These are phyloP conservation scores for Myotis lucifugus DNA, from an alignment of 2,113 vertebrate genomes.

Conservation along the genomic window DNA sequence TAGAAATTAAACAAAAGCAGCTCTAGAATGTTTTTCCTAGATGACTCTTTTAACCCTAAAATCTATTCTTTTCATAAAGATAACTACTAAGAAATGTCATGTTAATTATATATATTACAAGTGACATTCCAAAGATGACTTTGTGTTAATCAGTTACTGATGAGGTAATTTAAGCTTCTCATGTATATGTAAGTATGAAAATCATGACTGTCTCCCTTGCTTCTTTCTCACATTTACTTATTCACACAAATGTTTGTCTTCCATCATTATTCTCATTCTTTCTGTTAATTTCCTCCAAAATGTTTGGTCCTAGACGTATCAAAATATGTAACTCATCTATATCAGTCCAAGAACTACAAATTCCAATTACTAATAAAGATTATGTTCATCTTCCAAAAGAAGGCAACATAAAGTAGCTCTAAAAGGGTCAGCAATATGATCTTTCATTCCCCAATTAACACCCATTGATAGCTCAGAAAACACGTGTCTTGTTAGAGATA, in stretches of 20 bases:
- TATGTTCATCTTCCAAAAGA: constrained; percentile 7
- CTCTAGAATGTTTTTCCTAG: constrained; percentile 8
- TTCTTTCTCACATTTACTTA: constrained; percentile 15
- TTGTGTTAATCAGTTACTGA: not conserved
- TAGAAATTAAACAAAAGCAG: not conserved
- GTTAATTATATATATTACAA: not conserved
- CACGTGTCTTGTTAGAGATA: not conserved
- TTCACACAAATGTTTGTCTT: not conserved
- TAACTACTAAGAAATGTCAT: not conserved
- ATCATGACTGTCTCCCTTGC: not conserved
- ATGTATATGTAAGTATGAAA: not conserved
- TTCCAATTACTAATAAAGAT: not conserved
- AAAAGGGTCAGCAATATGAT: not conserved
- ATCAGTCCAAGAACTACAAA: not conserved
- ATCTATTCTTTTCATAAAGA: not conserved
- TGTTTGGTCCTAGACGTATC: not conserved
- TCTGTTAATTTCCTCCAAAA: constrained; percentile 28
- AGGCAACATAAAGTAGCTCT: not conserved
- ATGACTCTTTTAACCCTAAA: not conserved
- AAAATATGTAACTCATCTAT: not conserved
- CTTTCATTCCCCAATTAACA: constrained; percentile 9
- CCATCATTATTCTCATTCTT: not conserved
- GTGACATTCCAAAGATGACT: not conserved
- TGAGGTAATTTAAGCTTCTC: not conserved
- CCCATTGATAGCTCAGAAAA: not conserved